phyloP scores from a whole-genome alignment of 2,797 vertebrate species.

The Betta splendens region DNA sequence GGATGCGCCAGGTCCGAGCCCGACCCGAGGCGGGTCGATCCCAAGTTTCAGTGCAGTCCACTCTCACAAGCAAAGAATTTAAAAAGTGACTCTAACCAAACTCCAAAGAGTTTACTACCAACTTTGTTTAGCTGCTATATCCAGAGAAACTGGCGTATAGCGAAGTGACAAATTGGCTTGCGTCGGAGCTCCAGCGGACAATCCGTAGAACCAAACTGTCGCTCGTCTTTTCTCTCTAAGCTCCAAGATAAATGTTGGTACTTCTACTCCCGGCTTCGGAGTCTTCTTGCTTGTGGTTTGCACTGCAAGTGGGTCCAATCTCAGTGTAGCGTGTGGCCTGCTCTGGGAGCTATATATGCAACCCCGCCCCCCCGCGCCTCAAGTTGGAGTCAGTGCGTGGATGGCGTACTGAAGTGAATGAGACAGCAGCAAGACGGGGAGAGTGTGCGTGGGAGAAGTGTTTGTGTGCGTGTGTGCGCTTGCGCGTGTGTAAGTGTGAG shows the following conservation, averaged over 20 bases:
- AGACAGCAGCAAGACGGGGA: conserved; percentile 76
- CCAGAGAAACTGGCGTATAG: conserved; percentile 73
- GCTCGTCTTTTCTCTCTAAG: conserved; percentile 65
- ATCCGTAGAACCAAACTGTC: conserved; percentile 62
- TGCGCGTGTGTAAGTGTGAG: conserved; percentile 39
- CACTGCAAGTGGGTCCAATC: conserved; percentile 83
- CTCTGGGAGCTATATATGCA: conserved; percentile 74
- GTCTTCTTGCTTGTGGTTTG: conserved; percentile 85
- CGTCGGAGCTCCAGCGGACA: conserved; percentile 76
- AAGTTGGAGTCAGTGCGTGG: conserved; percentile 80
- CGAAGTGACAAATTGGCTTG: conserved; percentile 62
- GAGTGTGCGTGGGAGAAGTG: conserved; percentile 69
- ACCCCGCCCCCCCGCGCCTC: conserved; percentile 77
- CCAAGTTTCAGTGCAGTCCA: conserved; percentile 82
- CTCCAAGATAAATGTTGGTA: conserved; percentile 83
- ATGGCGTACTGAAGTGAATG: conserved; percentile 80
- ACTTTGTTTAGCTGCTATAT: conserved; percentile 77
- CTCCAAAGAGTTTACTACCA: conserved; percentile 91
- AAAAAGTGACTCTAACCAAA: conserved; percentile 84
- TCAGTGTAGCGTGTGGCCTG: conserved; percentile 82
- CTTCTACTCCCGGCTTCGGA: conserved; percentile 90
- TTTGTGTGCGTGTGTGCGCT: conserved; percentile 15
- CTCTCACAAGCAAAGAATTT: conserved; percentile 82
- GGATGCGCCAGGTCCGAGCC: conserved; percentile 66
- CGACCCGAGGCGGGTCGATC: conserved; percentile 70